Conservation (phyloP, 2,113 vertebrate genomes). For the Aptenodytes forsteri region DNA sequence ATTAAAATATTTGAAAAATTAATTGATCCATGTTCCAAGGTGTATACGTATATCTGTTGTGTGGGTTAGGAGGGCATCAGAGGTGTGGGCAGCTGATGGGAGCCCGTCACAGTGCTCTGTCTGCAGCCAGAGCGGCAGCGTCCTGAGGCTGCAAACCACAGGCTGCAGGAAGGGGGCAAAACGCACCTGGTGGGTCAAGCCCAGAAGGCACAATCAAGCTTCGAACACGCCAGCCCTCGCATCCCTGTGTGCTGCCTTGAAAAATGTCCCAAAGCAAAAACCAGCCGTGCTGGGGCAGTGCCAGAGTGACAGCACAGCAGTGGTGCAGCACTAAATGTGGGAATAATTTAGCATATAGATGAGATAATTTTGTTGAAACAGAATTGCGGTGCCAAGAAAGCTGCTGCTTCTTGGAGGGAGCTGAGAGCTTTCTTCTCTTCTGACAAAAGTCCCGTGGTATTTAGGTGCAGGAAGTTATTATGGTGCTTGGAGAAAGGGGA, state of each 20-base stretch:
- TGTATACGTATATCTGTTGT: not conserved
- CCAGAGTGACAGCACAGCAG: not conserved
- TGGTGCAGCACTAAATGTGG: not conserved
- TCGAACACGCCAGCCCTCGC: fast-evolving
- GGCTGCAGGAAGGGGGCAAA: not conserved
- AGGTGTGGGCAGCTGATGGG: not conserved
- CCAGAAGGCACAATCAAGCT: not conserved
- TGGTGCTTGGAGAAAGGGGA: not conserved
- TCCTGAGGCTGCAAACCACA: not conserved
- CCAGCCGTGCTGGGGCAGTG: not conserved
- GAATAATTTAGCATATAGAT: conserved; percentile 32
- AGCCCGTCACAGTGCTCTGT: not conserved
- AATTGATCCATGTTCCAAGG: not conserved
- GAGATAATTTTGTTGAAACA: not conserved
- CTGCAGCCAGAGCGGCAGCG: not conserved
- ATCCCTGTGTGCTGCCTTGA: not conserved
- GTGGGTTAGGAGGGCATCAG: not conserved
- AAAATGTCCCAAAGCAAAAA: not conserved
- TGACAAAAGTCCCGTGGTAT: not conserved
- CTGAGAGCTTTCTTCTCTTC: not conserved
- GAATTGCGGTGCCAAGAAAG: not conserved
- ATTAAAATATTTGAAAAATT: not conserved
- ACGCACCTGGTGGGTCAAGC: fast-evolving
- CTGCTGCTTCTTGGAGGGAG: not conserved
- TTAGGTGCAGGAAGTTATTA: not conserved